Percentiles rank a stretch among this genome's conserved stretches.
These are phyloP conservation scores for Columba livia DNA, from an alignment of 2,113 vertebrate genomes.

Conservation along the genomic window DNA sequence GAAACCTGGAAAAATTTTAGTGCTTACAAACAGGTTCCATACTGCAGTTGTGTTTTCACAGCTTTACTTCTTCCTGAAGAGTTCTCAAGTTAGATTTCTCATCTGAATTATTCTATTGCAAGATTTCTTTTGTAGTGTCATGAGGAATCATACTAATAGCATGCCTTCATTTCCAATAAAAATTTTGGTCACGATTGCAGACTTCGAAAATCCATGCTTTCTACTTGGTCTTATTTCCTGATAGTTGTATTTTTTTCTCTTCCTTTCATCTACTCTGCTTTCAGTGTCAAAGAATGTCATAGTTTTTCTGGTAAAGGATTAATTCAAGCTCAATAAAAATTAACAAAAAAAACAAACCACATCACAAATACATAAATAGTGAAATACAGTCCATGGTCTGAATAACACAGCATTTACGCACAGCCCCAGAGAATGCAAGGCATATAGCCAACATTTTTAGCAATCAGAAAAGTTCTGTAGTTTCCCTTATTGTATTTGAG, in stretches of 20 bases:
- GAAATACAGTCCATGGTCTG: neutral
- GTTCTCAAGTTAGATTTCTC: neutral
- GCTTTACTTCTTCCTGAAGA: neutral
- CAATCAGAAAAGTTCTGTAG: neutral
- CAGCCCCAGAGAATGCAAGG: neutral
- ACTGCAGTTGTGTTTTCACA: neutral
- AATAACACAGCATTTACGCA: neutral
- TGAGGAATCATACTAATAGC: neutral
- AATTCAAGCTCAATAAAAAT: constrained; percentile 20
- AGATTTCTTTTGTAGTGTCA: neutral
- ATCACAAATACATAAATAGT: neutral
- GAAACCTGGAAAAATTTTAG: neutral
- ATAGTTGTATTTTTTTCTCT: neutral
- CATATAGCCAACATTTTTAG: neutral
- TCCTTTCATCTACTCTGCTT: constrained; percentile 45
- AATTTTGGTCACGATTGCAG: neutral
- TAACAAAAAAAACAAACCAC: neutral
- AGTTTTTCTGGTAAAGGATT: constrained; percentile 11
- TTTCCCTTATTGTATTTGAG: neutral
- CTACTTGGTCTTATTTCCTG: constrained; percentile 41
- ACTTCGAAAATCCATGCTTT: neutral
- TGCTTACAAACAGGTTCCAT: neutral
- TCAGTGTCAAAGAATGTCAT: constrained; percentile 21
- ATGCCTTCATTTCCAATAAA: constrained; percentile 42
- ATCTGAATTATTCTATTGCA: neutral